These are phyloP conservation scores for Ceyx melanurus DNA, from an alignment of 2,113 vertebrate genomes.

Conservation along the genomic window DNA sequence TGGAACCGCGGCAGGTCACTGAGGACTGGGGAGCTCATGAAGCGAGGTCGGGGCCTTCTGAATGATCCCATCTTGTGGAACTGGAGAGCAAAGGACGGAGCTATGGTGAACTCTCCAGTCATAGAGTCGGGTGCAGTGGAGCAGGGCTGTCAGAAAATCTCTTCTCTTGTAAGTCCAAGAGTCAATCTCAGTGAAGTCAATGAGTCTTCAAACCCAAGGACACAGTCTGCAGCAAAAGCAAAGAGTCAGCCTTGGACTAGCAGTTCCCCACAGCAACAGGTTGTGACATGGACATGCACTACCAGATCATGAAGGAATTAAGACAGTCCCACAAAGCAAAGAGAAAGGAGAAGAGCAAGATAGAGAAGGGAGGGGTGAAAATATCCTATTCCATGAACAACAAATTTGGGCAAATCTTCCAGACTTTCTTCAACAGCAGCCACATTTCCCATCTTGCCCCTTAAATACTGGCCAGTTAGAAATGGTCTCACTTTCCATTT, in stretches of 20 bases:
- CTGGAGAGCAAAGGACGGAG: conserved; percentile 44
- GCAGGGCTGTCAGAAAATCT: background rate
- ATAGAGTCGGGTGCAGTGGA: conserved; percentile 51
- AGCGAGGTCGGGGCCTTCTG: conserved; percentile 82
- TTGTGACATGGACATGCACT: rapidly evolving
- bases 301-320: background rate
- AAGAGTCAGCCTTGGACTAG: background rate
- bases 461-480: background rate
- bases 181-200: background rate
- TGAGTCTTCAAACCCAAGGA: background rate
- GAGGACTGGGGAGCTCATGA: conserved; percentile 96
- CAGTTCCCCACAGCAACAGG: rapidly evolving
- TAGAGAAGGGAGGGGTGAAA: background rate
- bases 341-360: background rate
- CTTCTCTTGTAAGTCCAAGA: background rate
- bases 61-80: conserved; percentile 81
- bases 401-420: background rate
- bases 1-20: conserved; percentile 88
- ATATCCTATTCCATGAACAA: background rate
- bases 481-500: background rate
- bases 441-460: background rate
- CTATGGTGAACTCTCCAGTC: conserved; percentile 65
- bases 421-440: background rate
- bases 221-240: background rate
- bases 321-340: background rate